Percentiles rank a stretch among this genome's conserved stretches.
These are phyloP conservation scores for Thymallus thymallus DNA, from an alignment of 2,113 vertebrate species.

Conservation along the genomic window DNA sequence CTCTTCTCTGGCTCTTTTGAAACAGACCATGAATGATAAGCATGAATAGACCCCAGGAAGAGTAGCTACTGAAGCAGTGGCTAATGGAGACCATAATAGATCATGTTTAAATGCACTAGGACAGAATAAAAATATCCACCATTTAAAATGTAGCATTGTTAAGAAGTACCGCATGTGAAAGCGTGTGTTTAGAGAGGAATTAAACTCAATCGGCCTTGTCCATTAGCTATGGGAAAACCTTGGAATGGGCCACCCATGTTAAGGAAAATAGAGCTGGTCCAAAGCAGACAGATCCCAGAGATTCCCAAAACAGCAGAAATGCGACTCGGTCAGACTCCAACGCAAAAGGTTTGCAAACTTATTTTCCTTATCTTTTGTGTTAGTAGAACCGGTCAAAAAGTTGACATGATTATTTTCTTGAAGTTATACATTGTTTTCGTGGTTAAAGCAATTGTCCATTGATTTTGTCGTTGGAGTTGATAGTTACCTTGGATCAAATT, in stretches of 20 bases:
- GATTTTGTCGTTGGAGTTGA: background rate
- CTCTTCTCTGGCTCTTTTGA: background rate
- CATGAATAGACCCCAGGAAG: too few species aligned
- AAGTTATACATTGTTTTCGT: background rate
- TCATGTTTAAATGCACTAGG: conserved; percentile 36
- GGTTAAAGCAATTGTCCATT: background rate
- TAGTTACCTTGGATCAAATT: background rate
- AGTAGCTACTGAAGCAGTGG: too few species aligned
- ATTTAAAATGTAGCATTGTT: conserved; percentile 26
- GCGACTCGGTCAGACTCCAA: conserved; percentile 10
- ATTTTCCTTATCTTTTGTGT: conserved; percentile 33
- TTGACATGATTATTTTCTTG: conserved; percentile 23
- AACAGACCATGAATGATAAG: background rate
- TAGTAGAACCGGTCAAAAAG: conserved; percentile 24
- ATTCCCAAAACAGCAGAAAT: conserved; percentile 42
- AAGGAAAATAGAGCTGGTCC: conserved; percentile 34
- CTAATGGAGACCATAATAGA: background rate
- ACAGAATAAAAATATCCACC: conserved; percentile 31
- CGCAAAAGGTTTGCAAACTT: conserved; percentile 30
- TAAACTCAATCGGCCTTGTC: background rate
- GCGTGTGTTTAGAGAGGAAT: background rate
- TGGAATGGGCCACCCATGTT: conserved; percentile 2
- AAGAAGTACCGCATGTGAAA: conserved; percentile 22
- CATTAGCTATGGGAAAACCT: conserved; percentile 24
- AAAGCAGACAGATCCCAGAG: conserved; percentile 38